A percentile compares a stretch with the other conserved stretches of the same genome.
Conservation (phyloP, 2,113 vertebrate genomes). For the Etheostoma spectabile region DNA sequence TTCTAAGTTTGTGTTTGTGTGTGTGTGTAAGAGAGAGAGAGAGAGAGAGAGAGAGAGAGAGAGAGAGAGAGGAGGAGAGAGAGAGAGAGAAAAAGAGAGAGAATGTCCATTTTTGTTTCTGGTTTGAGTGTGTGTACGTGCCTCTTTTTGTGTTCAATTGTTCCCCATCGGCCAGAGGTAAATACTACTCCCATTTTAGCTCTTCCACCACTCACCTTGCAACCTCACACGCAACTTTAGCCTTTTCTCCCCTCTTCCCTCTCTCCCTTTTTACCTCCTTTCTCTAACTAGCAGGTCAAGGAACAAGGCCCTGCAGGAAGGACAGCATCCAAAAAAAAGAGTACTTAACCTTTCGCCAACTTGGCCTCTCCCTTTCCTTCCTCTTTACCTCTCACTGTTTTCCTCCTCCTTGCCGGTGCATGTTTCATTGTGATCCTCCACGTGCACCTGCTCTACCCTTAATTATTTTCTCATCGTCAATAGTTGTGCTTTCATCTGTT, state of each 20-base stretch:
- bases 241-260: constrained; percentile 66
- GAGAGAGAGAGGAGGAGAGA: too few species aligned
- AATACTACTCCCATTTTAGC: constrained; percentile 80
- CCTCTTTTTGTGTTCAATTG: constrained; percentile 70
- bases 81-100: constrained; percentile 2
- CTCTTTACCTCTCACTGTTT: constrained; percentile 45
- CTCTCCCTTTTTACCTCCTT: constrained; percentile 46
- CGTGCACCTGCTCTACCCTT: constrained; percentile 29
- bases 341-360: constrained; percentile 78
- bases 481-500: constrained; percentile 48
- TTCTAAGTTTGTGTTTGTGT: constrained; percentile 51
- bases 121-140: constrained; percentile 29
- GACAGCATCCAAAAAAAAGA: constrained; percentile 60
- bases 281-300: constrained; percentile 72
- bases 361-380: constrained; percentile 49
- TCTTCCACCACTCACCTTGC: constrained; percentile 76
- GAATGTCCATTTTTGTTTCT: constrained; percentile 36
- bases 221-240: constrained; percentile 75
- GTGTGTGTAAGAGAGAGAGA: neutral
- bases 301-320: constrained; percentile 75
- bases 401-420: constrained; percentile 36
- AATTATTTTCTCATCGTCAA: constrained; percentile 63
- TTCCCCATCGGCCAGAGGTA: constrained; percentile 76
- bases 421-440: constrained; percentile 39
- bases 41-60: constrained; percentile 1